Base-by-base conservation (phyloP, 2,113 vertebrate genomes). In the Spea multiplicata region DNA sequence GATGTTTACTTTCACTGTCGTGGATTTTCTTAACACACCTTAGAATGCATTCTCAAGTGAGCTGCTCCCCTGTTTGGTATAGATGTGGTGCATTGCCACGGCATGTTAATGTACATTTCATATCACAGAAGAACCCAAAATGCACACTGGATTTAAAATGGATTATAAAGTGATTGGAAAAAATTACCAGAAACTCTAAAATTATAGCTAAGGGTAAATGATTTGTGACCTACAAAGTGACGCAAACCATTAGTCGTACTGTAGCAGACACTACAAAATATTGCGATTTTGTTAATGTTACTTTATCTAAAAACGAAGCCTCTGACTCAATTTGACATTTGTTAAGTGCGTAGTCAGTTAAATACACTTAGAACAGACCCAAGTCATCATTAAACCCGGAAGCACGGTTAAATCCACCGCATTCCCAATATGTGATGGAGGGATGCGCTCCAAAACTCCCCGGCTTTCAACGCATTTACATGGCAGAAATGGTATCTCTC, bases 401-500 rank as follows among this genome's bases (percentile, higher is more conserved):
- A 67, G 62, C 48, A 66, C 17, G 52, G 48, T 66, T 44, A 44
- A 66, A 30, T 9, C 4, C 3, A 10, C 6, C 1, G 16, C 5
- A 44, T 49, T 64, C 5, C 55, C 55, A 59, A 4, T 9, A 59
- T 9, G 55, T 59, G 14, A 13, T 9, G 2, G 14, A 59, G 10
- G 10, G 1, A 59, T 59, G 14, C 3, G 14, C 14, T 59, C 1
- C 55, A 59, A 9, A 59, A 5, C 12, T 59, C 12, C 3, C 12
- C 4, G 55, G 50, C 50, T 7, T 10, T 1, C 6, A 52, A 52
- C 9, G 50, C 10, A 30, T 7, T 59, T 59, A 59, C 55, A 59
- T 59, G 14, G 10, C 10, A 8, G 9, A 59, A 59, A 13, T 4
- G 55, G 55, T 13, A 59, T 59, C 4, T 59, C 10, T 88, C 71